These are phyloP conservation scores for Clupea harengus DNA, from an alignment of 2,113 vertebrate species.

Conservation along the genomic window DNA sequence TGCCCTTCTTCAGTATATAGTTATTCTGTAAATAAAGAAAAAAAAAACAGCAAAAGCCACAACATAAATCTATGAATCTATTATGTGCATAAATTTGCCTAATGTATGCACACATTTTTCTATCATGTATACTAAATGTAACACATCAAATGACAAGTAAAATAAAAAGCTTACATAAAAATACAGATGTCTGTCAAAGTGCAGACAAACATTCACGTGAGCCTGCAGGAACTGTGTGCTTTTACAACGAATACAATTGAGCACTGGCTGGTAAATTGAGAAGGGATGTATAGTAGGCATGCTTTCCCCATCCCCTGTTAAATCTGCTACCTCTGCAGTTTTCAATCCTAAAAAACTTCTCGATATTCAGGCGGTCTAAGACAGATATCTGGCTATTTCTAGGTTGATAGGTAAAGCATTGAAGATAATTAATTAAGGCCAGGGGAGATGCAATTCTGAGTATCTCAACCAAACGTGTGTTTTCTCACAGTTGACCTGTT, in stretches of 20 bases:
- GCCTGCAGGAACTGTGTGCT: background rate
- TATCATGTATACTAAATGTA: background rate
- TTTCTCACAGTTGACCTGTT: conserved; percentile 71
- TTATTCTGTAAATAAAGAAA: no score
- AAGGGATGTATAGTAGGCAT: background rate
- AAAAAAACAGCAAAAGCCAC: background rate
- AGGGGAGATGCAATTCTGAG: conserved; percentile 62
- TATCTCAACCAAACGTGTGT: conserved; percentile 56
- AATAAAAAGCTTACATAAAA: background rate
- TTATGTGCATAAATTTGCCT: background rate
- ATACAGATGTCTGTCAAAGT: background rate
- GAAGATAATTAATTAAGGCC: conserved; percentile 68
- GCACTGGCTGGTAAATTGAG: background rate
- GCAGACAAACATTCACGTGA: background rate
- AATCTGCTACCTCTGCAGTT: conserved; percentile 68
- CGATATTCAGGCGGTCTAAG: conserved; percentile 38
- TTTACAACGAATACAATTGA: background rate
- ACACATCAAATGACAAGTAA: background rate
- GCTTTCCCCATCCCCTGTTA: conserved; percentile 5
- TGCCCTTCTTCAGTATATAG: no score
- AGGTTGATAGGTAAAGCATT: conserved; percentile 57
- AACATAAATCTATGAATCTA: background rate
- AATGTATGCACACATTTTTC: background rate
- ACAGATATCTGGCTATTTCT: conserved; percentile 64
- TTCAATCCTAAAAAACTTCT: conserved; percentile 46